Base-by-base conservation (phyloP, 2,888 invertebrate genomes). In the Polia nebulosa region DNA sequence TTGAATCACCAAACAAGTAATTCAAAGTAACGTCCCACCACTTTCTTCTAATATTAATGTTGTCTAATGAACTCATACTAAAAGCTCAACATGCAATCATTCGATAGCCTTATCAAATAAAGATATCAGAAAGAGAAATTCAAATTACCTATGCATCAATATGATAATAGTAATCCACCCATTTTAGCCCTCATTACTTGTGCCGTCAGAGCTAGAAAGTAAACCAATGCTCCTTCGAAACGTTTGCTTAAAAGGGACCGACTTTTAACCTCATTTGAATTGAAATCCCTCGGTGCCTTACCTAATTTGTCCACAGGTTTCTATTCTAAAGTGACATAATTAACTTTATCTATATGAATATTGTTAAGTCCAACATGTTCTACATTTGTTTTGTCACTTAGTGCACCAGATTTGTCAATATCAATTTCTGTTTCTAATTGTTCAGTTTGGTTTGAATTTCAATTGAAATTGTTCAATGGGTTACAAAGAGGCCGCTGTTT, bases 271-370 rank as follows among this genome's bases (percentile, higher is more conserved):
- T 82, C 82, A 77, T 79, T 82, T 69, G 57, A 71, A 62, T 77
- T 56, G 76, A 66, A 72, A 78, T 58, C 79, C 78, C 61, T 57
- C 51, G 65, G 22, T 65, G 64, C 62, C 49, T 76, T 83, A 53
- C 82, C 85, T 80, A 83, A 80, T 84, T 85, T 78, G 75, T 84
- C 76, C 41, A 67, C 44, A 75, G 73, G 75, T 82, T 76, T 83
- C 72, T 77, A 73, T 74, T 76, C 64, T 55, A 64, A 78, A 76
- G 81, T 73, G 65, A 39, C 60, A 66, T 72, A 80, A 82, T 84
- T 82, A 78, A 73, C 58, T 69, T 81, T 84, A 84, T 84, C 85
- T 85, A 78, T 80, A 84, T 83, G 81, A 77, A 78, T 84, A 85
- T 83, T 80, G 78, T 80, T 56, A 60, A 57, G 58, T 61, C 8